Evolutionary conservation across 2,888 invertebrate genomes (phyloP), one percentile per base, ranked within the genome.

Genomic region (Thelaira solivaga): DNA sequence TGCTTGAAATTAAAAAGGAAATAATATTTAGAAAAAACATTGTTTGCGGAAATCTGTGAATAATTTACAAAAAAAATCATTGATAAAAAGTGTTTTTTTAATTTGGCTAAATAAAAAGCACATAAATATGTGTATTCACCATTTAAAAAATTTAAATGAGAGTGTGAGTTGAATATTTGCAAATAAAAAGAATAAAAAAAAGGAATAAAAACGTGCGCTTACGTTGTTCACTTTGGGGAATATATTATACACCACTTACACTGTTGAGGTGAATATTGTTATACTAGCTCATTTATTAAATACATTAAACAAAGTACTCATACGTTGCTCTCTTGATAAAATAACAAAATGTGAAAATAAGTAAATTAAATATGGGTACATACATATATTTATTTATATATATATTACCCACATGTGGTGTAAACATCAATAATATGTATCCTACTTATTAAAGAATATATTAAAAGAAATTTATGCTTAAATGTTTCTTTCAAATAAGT

Each of bases 181-280:
- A 51, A 74, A 68, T 45, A 67, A 43, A 62, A 68, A 43, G 31
- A 26, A 43, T 34, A 62, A 22, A 55, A 55, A 34, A 49, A 49
- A 65, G 8, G 22, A 62, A 76, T 71, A 74, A 74, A 82, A 86
- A 86, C 86, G 86, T 86, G 86, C 82, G 82, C 83, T 82, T 82
- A 84, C 83, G 80, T 82, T 82, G 81, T 67, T 80, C 64, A 47
- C 18, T 73, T 76, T 72, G 34, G 53, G 62, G 64, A 49, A 45
- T 51, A 45, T 29, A 51, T 61, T 73, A 31, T 51, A 53, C 73
- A 74, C 77, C 72, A 67, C 29, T 51, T 36, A 43, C 55, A 24
- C 20, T 62, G 31, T 31, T 59, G 34, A 49, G 59, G 34, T 59
- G 43, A 22, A 71, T 31, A 24, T 22, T 5, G 16, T 31, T 13